Evolutionary conservation across 2,797 vertebrate species (phyloP), one percentile per base, ranked within the genome.

Genomic region (Chanos chanos): DNA sequence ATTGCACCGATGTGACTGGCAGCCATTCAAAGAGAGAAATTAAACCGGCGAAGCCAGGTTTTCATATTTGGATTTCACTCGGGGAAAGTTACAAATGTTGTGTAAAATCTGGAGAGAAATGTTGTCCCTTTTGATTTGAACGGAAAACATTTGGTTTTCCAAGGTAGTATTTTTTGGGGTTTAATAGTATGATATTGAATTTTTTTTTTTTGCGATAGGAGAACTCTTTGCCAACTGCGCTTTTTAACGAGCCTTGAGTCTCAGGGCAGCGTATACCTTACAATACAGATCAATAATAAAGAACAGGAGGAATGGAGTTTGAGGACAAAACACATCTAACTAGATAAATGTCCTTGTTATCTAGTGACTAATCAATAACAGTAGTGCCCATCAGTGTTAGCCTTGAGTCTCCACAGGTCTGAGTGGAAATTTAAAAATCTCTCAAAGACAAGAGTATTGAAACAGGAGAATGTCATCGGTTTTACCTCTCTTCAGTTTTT

Each of bases 121-220:
- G 34, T 2, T 16, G 6, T 47, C 59, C 53, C 36, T 43, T 5
- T 4, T 51, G 33, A 24, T 62, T 43, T 25, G 37, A 71, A 51
- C 16, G 52, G 61, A 79, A 76, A 68, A 48, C 59, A 79, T 84
- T 74, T 72, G 41, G 54, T 74, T 82, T 76, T 71, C 59, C 72
- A 10, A 77, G 44, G 78, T 77, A 72, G 73, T 72, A 67, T 73
- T 53, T 77, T 81, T 82, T 55, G 25, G 53, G 54, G 75, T 79
- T 82, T 78, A 73, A 82, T 68, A 55, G 67, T 5, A 16, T 19
- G 51, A 76, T 82, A 74, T 81, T 43, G 77, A 63, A 64, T 51
- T 65, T 43, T 79, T 72, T 76, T 51, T 65, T 43, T 79, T 72
- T 76, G 70, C 36, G 13, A 74, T 72, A 70, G 81, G 22, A n/a